A percentile compares a stretch with the other conserved stretches of the same genome.
Evolutionary conservation across 2,888 invertebrate genomes (phyloP).

Genomic region (Microchrysa polita): DNA sequence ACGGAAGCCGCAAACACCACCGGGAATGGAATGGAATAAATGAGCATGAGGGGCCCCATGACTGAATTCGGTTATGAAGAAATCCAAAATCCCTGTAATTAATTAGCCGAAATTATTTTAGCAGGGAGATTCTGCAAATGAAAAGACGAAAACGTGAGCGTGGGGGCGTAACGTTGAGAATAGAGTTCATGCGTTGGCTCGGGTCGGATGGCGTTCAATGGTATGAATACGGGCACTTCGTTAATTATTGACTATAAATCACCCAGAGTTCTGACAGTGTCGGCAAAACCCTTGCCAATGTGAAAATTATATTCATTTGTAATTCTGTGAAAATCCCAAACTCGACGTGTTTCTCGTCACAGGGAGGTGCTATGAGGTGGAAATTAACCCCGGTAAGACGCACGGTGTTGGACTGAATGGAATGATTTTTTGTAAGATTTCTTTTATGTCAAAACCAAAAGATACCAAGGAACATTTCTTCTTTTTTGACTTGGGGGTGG

Average conservation of each 20-base stretch:
- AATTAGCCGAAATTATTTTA: slow-evolving; percentile 41
- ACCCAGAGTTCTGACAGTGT: slow-evolving; percentile 39
- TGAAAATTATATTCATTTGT: slow-evolving; percentile 39
- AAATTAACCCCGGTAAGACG: neutral
- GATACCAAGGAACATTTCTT: too few species aligned
- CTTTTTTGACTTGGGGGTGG: too few species aligned
- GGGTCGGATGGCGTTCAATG: neutral
- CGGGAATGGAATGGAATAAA: neutral
- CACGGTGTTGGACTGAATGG: neutral
- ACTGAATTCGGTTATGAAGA: slow-evolving; percentile 42
- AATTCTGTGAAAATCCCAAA: slow-evolving; percentile 38
- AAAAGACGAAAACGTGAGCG: slow-evolving; percentile 1
- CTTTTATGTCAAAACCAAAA: too few species aligned
- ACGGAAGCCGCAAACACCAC: slow-evolving; percentile 1
- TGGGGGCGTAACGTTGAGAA: neutral
- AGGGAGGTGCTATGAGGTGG: neutral
- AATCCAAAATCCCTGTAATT: slow-evolving; percentile 39
- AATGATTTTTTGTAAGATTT: too few species aligned
- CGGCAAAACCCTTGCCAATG: slow-evolving; percentile 40
- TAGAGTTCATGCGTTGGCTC: too few species aligned
- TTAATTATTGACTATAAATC: slow-evolving; percentile 42
- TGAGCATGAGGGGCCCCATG: slow-evolving; percentile 8
- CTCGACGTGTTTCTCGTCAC: neutral
- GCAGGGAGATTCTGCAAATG: slow-evolving; percentile 1
- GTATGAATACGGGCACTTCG: slow-evolving; percentile 24